Evolutionary conservation across 2,888 invertebrate species (phyloP).

Genomic region (Smittia sp.): DNA sequence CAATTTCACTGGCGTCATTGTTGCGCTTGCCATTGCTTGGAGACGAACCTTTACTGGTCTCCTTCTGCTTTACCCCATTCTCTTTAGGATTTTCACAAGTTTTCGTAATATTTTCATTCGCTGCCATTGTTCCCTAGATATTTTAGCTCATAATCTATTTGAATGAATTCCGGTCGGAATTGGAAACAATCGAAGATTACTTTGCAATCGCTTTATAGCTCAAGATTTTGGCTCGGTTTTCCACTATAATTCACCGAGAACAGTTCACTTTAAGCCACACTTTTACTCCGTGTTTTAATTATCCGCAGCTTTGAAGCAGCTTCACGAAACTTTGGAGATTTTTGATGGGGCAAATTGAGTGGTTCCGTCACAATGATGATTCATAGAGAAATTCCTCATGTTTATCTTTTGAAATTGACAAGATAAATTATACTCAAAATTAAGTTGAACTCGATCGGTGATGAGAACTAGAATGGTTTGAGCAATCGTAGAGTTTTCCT

Average conservation of each 20-base stretch:
- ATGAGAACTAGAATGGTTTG: too few relatives aligned
- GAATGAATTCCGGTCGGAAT: neutral
- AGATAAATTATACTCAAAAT: too few relatives aligned
- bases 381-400: too few relatives aligned
- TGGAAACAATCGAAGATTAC: neutral
- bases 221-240: neutral
- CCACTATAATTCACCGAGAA: neutral
- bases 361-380: too few relatives aligned
- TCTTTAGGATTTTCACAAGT: neutral
- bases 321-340: too few relatives aligned
- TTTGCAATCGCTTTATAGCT: neutral
- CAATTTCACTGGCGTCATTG: neutral
- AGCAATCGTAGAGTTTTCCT: too few relatives aligned
- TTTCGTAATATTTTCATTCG: slow-evolving; percentile 22
- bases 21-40: neutral
- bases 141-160: slow-evolving; percentile 16
- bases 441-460: too few relatives aligned
- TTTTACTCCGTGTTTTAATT: too few relatives aligned
- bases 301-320: too few relatives aligned
- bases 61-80: neutral
- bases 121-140: slow-evolving; percentile 31
- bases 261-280: slow-evolving; percentile 12
- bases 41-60: neutral
- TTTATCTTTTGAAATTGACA: too few relatives aligned
- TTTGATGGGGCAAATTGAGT: too few relatives aligned